These are phyloP conservation scores for Dinomys branickii DNA, from an alignment of 2,113 vertebrate genomes.

Conservation along the genomic window DNA sequence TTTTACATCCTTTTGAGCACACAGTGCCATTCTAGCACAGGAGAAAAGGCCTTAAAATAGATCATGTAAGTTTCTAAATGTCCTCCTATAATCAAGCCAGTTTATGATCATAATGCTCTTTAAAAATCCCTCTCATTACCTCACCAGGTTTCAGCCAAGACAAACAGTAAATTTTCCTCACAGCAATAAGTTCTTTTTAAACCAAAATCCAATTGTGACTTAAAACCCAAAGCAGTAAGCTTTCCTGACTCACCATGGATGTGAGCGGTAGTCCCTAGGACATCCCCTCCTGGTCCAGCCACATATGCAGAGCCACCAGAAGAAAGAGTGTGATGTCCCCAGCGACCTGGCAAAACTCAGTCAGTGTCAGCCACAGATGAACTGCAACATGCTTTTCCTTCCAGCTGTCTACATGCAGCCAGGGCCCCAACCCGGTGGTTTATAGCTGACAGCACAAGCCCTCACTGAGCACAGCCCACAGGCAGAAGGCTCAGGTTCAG, in stretches of 20 bases:
- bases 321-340: not conserved
- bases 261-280: not conserved
- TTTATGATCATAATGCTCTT: not conserved
- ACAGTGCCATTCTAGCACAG: not conserved
- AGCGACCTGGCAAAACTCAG: too few species aligned
- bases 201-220: not conserved
- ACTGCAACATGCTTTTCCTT: not conserved
- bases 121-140: not conserved
- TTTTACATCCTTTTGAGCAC: not conserved
- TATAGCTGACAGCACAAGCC: too few species aligned
- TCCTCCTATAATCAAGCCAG: not conserved
- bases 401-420: not conserved
- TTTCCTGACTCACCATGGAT: not conserved
- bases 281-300: not conserved
- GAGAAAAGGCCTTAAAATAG: not conserved
- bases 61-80: not conserved
- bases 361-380: too few species aligned
- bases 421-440: too few species aligned
- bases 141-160: not conserved
- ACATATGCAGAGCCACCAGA: not conserved
- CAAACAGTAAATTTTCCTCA: not conserved
- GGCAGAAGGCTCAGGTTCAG: too few species aligned
- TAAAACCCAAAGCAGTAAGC: not conserved
- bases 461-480: accelerated
- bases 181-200: not conserved